phyloP scores from a whole-genome alignment of 2,888 invertebrate species.

The Scotopteryx bipunctaria region DNA sequence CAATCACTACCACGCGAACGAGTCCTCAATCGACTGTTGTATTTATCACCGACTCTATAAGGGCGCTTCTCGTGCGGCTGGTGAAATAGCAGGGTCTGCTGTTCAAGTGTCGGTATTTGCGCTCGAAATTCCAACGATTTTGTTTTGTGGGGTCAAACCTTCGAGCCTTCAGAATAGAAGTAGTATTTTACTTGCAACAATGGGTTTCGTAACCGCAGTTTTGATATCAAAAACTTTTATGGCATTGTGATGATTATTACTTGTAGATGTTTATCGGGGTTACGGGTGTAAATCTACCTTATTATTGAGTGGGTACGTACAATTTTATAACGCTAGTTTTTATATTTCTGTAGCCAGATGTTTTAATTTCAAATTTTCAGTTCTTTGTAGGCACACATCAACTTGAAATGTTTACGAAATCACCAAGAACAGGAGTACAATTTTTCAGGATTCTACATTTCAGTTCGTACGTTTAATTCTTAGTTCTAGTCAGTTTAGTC shows the following conservation, averaged over 20 bases:
- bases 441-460: too few relatives aligned
- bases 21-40: slow-evolving; percentile 7
- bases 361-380: neutral
- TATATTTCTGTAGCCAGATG: neutral
- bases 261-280: slow-evolving; percentile 23
- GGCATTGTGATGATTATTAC: slow-evolving; percentile 23
- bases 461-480: too few relatives aligned
- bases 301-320: neutral
- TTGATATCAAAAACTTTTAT: slow-evolving; percentile 27
- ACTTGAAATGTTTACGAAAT: too few relatives aligned
- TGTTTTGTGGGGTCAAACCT: slow-evolving; percentile 36
- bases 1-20: slow-evolving; percentile 38
- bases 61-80: slow-evolving; percentile 5
- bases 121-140: slow-evolving; percentile 36
- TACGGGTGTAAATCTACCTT: slow-evolving; percentile 6
- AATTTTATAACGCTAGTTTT: neutral
- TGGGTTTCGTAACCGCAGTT: slow-evolving; percentile 24
- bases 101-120: slow-evolving; percentile 33
- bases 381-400: too few relatives aligned
- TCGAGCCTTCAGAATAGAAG: slow-evolving; percentile 25
- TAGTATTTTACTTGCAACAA: slow-evolving; percentile 26
- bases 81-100: slow-evolving; percentile 9
- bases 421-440: too few relatives aligned
- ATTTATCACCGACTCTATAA: slow-evolving; percentile 14
- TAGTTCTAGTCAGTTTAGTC: too few relatives aligned